Evolutionary conservation across 2,888 invertebrate genomes (phyloP).

Genomic region (Laspeyria flexula): DNA sequence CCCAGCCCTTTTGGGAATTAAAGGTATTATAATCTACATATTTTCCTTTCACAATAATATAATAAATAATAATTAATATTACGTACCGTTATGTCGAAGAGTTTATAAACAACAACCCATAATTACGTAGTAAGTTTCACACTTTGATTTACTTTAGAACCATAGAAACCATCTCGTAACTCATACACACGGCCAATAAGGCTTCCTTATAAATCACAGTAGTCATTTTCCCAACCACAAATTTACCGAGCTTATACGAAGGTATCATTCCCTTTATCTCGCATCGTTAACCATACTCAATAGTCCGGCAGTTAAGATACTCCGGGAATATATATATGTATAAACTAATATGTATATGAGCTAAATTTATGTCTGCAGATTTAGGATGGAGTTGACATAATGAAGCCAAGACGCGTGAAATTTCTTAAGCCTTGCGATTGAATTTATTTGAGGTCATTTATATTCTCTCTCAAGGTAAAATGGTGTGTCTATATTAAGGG

Average conservation of each 20-base stretch:
- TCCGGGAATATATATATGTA: constrained; percentile 3
- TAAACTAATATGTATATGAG: background rate
- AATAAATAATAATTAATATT: no score
- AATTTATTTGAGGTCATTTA: background rate
- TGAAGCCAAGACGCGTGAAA: constrained; percentile 1
- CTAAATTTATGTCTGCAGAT: constrained; percentile 9
- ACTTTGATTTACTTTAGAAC: background rate
- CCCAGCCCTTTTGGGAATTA: no score
- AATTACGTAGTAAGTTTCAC: no score
- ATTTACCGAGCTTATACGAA: constrained; percentile 6
- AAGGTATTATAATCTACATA: no score
- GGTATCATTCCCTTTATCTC: constrained; percentile 16
- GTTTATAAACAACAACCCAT: no score
- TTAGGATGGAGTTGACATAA: constrained; percentile 2
- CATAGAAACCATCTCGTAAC: background rate
- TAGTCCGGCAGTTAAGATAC: constrained; percentile 17
- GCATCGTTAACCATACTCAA: constrained; percentile 19
- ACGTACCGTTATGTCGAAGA: no score
- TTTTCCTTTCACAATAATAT: no score
- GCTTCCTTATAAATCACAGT: constrained; percentile 5
- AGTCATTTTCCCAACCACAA: constrained; percentile 13
- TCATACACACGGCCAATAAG: constrained; percentile 4
- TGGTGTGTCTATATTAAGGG: background rate
- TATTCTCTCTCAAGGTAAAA: background rate
- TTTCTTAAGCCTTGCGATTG: constrained; percentile 4